Conservation (phyloP, 2,797 vertebrate species). For the Phoxinus dragarum region DNA sequence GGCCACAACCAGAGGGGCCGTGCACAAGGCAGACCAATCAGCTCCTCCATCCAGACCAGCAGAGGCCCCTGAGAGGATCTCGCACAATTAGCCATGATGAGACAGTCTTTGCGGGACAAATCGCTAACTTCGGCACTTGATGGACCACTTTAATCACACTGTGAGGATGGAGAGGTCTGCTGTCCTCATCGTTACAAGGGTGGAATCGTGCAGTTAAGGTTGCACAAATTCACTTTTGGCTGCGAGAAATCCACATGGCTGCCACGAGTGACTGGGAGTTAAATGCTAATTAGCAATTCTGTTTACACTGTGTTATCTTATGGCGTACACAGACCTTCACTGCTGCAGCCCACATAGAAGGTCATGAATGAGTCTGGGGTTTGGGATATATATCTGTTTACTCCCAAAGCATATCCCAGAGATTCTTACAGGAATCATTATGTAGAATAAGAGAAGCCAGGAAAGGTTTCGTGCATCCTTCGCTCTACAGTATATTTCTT, state of each 20-base stretch:
- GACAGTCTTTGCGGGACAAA: constrained; percentile 47
- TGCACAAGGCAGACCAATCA: constrained; percentile 30
- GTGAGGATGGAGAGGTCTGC: constrained; percentile 24
- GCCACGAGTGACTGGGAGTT: constrained; percentile 35
- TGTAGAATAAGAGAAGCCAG: constrained; percentile 34
- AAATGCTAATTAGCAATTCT: constrained; percentile 53
- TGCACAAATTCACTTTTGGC: neutral
- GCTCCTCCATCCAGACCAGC: constrained; percentile 22
- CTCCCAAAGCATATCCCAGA: constrained; percentile 32
- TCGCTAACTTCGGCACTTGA: constrained; percentile 29
- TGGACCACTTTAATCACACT: constrained; percentile 35
- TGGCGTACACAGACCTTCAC: constrained; percentile 39
- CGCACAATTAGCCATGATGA: constrained; percentile 58
- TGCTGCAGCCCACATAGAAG: constrained; percentile 8
- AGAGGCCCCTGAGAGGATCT: constrained; percentile 32
- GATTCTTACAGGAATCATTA: constrained; percentile 49
- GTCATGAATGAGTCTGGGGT: constrained; percentile 36
- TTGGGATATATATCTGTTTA: constrained; percentile 21
- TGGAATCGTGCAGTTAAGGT: constrained; percentile 20
- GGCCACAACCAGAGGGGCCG: constrained; percentile 40
- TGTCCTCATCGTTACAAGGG: constrained; percentile 32
- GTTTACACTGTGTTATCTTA: constrained; percentile 34
- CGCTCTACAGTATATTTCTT: constrained; percentile 59
- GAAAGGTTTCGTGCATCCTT: constrained; percentile 35
- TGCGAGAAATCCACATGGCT: constrained; percentile 18